Evolutionary conservation across 2,888 invertebrate species (phyloP).

Genomic region (Yponomeuta sedellus): DNA sequence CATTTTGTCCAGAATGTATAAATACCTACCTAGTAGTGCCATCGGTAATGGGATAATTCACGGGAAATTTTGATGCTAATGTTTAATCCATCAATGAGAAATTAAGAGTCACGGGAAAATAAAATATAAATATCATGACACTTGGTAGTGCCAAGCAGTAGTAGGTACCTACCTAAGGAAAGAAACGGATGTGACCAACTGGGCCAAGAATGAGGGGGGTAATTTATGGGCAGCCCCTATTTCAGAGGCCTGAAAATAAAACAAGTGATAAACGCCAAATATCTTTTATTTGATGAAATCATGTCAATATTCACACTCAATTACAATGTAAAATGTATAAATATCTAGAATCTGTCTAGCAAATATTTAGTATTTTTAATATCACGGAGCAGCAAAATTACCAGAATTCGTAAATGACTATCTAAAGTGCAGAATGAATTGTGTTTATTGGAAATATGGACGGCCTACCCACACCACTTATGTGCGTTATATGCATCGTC

Average conservation of each 20-base stretch:
- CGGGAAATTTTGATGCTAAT: no score
- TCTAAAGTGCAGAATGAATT: slow-evolving; percentile 14
- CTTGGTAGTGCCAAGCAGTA: no score
- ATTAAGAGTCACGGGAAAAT: no score
- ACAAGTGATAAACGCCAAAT: slow-evolving; percentile 57
- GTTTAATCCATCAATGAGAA: no score
- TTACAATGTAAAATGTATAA: slow-evolving; percentile 20
- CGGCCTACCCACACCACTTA: background rate
- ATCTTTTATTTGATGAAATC: slow-evolving; percentile 55
- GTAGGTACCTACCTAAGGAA: no score
- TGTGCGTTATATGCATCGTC: slow-evolving; percentile 4
- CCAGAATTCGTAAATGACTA: slow-evolving; percentile 25
- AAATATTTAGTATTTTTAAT: slow-evolving; percentile 38
- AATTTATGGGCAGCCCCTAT: no score
- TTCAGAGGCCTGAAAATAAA: slow-evolving; percentile 17
- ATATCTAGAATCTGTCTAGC: slow-evolving; percentile 18
- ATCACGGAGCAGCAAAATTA: slow-evolving; percentile 43
- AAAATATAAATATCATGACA: no score
- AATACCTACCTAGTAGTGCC: no score
- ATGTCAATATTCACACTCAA: slow-evolving; percentile 40
- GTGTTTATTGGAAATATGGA: slow-evolving; percentile 17
- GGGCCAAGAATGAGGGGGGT: no score
- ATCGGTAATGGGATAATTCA: no score
- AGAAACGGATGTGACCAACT: no score
- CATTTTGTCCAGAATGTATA: no score